Conservation (phyloP, 2,113 vertebrate genomes). For the Rissa tridactyla region DNA sequence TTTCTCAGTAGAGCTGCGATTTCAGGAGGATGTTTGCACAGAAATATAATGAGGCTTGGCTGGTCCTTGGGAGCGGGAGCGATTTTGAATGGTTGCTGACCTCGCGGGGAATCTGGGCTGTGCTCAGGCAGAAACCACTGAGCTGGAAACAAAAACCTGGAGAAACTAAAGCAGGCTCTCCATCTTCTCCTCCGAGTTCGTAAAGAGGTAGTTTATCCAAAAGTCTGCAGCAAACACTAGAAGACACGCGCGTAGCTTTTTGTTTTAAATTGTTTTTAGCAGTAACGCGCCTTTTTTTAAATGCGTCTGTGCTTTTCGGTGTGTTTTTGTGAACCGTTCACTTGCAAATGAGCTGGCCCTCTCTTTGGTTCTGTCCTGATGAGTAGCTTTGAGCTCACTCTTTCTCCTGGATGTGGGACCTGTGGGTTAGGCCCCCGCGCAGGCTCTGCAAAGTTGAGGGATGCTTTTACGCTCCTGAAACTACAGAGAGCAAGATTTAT, state of each 20-base stretch:
- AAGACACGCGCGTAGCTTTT: not conserved
- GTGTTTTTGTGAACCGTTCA: not conserved
- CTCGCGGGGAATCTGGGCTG: constrained; percentile 39
- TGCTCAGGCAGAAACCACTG: constrained; percentile 49
- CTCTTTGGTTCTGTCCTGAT: not conserved
- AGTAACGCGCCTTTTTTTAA: not conserved
- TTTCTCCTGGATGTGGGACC: not conserved
- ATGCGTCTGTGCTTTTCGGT: not conserved
- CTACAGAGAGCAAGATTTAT: not conserved
- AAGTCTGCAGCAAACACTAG: not conserved
- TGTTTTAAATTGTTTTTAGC: not conserved
- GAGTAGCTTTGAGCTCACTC: not conserved
- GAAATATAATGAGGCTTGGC: constrained; percentile 68
- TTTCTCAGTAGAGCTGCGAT: not conserved
- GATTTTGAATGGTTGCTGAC: constrained; percentile 66
- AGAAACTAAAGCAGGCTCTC: constrained; percentile 28
- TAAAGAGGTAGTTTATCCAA: not conserved
- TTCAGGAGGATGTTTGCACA: constrained; percentile 57
- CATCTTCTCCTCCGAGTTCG: not conserved
- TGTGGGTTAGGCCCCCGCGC: not conserved
- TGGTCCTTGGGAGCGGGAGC: constrained; percentile 31
- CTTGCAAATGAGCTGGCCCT: constrained; percentile 47
- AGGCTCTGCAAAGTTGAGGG: not conserved
- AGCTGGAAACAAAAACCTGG: constrained; percentile 62
- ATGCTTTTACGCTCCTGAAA: not conserved